These are phyloP conservation scores for Lepus americanus DNA, from an alignment of 2,113 vertebrate genomes.

Conservation along the genomic window DNA sequence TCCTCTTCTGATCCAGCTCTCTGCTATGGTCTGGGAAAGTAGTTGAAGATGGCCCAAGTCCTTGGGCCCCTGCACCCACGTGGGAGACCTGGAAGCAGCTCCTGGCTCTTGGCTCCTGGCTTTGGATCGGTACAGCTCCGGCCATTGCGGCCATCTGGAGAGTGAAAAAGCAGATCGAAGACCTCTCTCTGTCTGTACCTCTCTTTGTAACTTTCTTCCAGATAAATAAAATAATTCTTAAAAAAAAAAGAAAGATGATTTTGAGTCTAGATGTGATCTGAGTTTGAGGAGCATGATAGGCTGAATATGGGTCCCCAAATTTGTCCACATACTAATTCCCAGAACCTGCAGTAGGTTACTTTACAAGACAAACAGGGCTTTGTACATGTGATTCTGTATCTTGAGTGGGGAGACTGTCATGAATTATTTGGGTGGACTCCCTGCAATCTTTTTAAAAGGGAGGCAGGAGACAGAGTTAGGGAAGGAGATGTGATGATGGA, in stretches of 20 bases:
- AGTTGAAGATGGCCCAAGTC: too few relatives aligned
- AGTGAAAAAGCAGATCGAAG: too few relatives aligned
- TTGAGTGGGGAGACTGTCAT: not conserved
- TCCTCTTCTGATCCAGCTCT: too few relatives aligned
- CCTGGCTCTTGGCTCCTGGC: too few relatives aligned
- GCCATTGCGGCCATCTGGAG: too few relatives aligned
- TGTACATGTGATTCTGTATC: not conserved
- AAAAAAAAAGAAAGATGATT: not conserved
- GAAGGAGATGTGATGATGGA: not conserved
- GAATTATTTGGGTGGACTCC: not conserved
- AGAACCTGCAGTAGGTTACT: not conserved
- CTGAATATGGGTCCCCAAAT: not conserved
- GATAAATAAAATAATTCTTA: too few relatives aligned
- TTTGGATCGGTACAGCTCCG: too few relatives aligned
- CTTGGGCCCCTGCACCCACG: too few relatives aligned
- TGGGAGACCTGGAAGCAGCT: too few relatives aligned
- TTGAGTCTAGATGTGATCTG: not conserved
- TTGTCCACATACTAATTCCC: not conserved
- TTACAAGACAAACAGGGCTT: not conserved
- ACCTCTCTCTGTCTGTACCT: too few relatives aligned
- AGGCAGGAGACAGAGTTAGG: not conserved
- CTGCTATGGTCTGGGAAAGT: too few relatives aligned
- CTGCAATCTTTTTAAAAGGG: not conserved
- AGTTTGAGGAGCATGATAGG: not conserved
- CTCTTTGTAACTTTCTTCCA: too few relatives aligned